Base-by-base conservation (phyloP, 2,113 vertebrate species). In the Cranoglanis bouderius region DNA sequence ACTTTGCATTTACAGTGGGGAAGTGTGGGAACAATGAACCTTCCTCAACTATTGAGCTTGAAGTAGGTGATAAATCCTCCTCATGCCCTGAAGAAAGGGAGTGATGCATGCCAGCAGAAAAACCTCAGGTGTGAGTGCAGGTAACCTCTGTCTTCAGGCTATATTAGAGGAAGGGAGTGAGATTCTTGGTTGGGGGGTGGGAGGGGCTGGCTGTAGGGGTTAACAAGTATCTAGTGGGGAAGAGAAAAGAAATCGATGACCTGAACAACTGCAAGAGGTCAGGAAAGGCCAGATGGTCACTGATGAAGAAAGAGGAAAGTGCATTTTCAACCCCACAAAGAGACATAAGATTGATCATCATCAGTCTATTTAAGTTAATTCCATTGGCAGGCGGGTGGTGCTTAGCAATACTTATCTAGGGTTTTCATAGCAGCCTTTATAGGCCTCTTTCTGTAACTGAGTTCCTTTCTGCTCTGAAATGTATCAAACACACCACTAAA, bases 81-180 rank as follows among this genome's bases (percentile, higher is more conserved):
- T 43, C 80, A 87, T 55, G 86, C 89, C 84, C 85, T 88, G 86
- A 85, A 82, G 88, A 81, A 82, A 67, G 51, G 89, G 92, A 90
- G 3, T 87, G 88, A 86, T 85, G 80, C 84, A 88, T 70, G 83
- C 85, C 82, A 84, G 67, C 59, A 89, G 92, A 92, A 96, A 96
- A 95, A 91, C 92, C 92, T 93, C 95, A 96, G 95, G 96, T 96
- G 95, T 96, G 21, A 83, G 89, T 93, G 90, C 94, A 95, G 94
- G 94, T 95, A 94, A 93, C 92, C 90, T 88, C 19, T 85, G 84
- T 67, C 86, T 88, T 85, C 82, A 70, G 63, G 86, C 72, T 59
- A 4, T 70, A 38, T 46, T 32, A 80, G 85, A 21, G 86, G 89
- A 49, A 88, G 32, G 65, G 55, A 85, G 85, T 53, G 70, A 89